phyloP scores from a whole-genome alignment of 2,888 invertebrate species.

The Anarsia innoxiella region DNA sequence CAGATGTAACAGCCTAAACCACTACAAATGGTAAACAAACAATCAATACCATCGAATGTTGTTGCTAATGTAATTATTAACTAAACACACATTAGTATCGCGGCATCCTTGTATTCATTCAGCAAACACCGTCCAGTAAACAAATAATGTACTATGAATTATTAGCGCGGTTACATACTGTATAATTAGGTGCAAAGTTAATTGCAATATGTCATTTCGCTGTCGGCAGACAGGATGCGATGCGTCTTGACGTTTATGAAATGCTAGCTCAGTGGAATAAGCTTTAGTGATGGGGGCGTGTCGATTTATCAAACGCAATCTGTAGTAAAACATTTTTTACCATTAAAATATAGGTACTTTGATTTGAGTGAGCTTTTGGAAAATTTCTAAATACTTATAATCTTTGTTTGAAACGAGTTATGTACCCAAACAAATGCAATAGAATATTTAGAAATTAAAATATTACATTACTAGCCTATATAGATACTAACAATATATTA shows the following conservation, averaged over 20 bases:
- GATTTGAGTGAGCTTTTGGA: neutral
- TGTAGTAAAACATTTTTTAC: too few species aligned
- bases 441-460: too few species aligned
- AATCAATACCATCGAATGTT: too few species aligned
- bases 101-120: slow-evolving; percentile 62
- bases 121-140: slow-evolving; percentile 62
- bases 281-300: slow-evolving; percentile 7
- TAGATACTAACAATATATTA: too few species aligned
- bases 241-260: slow-evolving; percentile 21
- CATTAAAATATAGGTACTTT: too few species aligned
- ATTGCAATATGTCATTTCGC: slow-evolving; percentile 26
- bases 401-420: too few species aligned
- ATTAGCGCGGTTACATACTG: slow-evolving; percentile 36
- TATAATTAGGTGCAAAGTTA: slow-evolving; percentile 26
- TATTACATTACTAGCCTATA: too few species aligned
- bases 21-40: too few species aligned
- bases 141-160: slow-evolving; percentile 61
- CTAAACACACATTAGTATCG: slow-evolving; percentile 55
- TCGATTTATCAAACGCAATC: too few species aligned
- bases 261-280: slow-evolving; percentile 20
- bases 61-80: slow-evolving; percentile 71
- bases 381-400: too few species aligned
- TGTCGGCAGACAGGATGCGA: slow-evolving; percentile 22
- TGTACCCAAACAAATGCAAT: too few species aligned
- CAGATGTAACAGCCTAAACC: too few species aligned